Evolutionary conservation across 1,140 invertebrate genomes (phyloP), one percentile per base, ranked within the genome.

Genomic region (Frieseomelitta varia): DNA sequence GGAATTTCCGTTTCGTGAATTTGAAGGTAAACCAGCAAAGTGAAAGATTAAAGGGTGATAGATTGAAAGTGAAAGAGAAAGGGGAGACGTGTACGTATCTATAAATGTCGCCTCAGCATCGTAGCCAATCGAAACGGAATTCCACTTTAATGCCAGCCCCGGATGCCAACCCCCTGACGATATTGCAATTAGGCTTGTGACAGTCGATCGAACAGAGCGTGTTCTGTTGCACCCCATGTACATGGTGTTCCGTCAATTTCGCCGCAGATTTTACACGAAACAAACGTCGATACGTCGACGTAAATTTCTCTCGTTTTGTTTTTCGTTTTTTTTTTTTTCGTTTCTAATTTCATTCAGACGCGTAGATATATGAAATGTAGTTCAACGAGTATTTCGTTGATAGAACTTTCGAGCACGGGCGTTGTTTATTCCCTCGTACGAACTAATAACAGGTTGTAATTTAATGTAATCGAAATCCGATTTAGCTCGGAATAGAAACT

Each of bases 181-280:
- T 91, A 91, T 91, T 90, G 90, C 89, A 91, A 91, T 91, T 91
- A 90, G 90, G 61, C 84, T 67, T 53, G 81, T 87, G 81, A 85
- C 85, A 86, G 85, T 88, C 86, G 89, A 88, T 90, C 84, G 88
- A 76, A 88, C 79, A 81, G 72, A 51, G 55, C 65, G 24, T 67
- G 75, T 73, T 72, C 77, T 53, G 79, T 89, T 84, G 84, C 79
- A 65, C 65, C 19, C 27, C 53, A 21, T 68, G 58, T 85, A 87
- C 56, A 74, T 68, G 72, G 27, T 71, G 81, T 74, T 30, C 6
- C 55, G 39, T 27, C 30, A 21, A 27, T 34, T 81, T 47, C n/a
- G 30, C 27, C 34, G 30, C 24, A 51, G 51, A 61, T 53, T 79
- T 39, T 56, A 4, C 63, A 6, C 61, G n/a, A 63, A 47, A 63